phyloP scores from a whole-genome alignment of 2,888 invertebrate species.

The Emmelina monodactyla region DNA sequence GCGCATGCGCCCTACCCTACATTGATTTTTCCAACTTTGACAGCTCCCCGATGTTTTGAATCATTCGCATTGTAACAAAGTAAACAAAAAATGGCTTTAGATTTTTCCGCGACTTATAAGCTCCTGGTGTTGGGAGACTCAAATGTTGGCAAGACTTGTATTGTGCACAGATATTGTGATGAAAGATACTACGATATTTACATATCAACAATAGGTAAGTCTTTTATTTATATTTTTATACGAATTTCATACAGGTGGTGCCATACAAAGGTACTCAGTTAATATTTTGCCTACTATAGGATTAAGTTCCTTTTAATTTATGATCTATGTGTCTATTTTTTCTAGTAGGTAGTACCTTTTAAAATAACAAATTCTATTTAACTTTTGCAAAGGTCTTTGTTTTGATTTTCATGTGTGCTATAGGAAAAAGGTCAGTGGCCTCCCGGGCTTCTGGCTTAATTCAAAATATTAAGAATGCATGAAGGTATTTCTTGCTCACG shows the following conservation, averaged over 20 bases:
- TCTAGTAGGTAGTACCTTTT: too few species aligned
- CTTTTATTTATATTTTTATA: constrained; percentile 33
- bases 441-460: too few species aligned
- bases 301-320: too few species aligned
- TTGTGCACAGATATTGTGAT: constrained; percentile 89
- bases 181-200: constrained; percentile 91
- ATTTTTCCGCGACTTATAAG: constrained; percentile 88
- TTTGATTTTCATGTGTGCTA: too few species aligned
- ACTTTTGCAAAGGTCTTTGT: too few species aligned
- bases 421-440: too few species aligned
- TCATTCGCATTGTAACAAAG: constrained; percentile 46
- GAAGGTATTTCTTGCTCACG: too few species aligned
- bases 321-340: too few species aligned
- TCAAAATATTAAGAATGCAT: too few species aligned
- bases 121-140: constrained; percentile 87
- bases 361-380: too few species aligned
- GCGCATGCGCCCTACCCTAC: constrained; percentile 50
- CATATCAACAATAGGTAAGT: constrained; percentile 89
- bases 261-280: too few species aligned
- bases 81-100: constrained; percentile 77
- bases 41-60: constrained; percentile 57
- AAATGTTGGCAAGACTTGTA: constrained; percentile 90
- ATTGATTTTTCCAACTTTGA: constrained; percentile 63
- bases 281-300: too few species aligned
- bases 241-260: constrained; percentile 44